phyloP scores from a whole-genome alignment of 1,140 invertebrate species.

The Drosophila parvula region DNA sequence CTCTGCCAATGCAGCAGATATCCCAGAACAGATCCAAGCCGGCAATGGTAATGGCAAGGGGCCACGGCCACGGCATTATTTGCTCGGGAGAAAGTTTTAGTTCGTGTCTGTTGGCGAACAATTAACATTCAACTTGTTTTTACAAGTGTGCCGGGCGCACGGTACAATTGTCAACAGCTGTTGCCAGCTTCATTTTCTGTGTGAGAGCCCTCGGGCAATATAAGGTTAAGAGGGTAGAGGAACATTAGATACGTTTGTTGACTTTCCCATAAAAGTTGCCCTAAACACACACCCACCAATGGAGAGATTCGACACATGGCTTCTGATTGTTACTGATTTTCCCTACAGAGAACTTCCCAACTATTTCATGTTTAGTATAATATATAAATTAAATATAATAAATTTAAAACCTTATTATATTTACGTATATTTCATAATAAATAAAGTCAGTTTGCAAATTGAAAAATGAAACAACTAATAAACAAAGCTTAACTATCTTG shows the following conservation, averaged over 20 bases:
- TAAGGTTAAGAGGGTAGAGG: background rate
- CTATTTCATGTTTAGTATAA: background rate
- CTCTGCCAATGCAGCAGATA: slow-evolving; percentile 37
- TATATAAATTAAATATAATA: background rate
- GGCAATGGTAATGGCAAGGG: too few relatives aligned
- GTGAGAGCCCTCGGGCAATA: slow-evolving; percentile 9
- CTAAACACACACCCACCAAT: background rate
- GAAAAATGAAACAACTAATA: background rate
- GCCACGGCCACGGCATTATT: slow-evolving; percentile 15
- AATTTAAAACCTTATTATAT: background rate
- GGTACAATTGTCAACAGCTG: slow-evolving; percentile 36
- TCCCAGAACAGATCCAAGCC: background rate
- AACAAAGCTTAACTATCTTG: background rate
- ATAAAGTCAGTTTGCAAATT: background rate
- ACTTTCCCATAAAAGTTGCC: slow-evolving; percentile 18
- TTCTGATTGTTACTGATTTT: background rate
- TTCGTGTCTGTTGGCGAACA: slow-evolving; percentile 67
- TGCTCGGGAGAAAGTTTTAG: slow-evolving; percentile 52
- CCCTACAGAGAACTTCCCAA: background rate
- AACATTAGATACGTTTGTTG: slow-evolving; percentile 10
- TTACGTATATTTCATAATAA: background rate
- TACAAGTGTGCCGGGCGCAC: slow-evolving; percentile 47
- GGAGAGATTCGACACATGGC: background rate
- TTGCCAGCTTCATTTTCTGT: slow-evolving; percentile 22
- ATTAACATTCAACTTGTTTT: slow-evolving; percentile 72